A percentile compares a stretch with the other conserved stretches of the same genome.
phyloP scores from a whole-genome alignment of 35 echinoderm and acorn worm genomes.

The Acanthaster planci region DNA sequence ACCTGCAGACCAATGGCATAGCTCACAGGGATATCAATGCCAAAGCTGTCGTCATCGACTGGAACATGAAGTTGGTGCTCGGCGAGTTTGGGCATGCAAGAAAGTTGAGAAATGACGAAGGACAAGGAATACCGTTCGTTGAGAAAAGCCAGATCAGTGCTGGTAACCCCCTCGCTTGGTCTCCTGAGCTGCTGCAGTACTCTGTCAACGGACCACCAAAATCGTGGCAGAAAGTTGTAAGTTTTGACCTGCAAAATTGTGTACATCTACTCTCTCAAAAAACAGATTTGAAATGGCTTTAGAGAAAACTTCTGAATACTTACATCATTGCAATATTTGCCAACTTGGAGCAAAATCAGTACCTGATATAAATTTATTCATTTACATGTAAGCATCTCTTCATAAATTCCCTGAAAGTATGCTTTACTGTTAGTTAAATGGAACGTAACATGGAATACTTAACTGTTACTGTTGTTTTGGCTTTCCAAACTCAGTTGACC shows the following conservation, averaged over 20 bases:
- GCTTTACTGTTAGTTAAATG: too few species aligned
- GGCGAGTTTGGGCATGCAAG: slow-evolving; percentile 51
- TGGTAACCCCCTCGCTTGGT: slow-evolving; percentile 42
- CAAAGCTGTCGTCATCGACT: slow-evolving; percentile 18
- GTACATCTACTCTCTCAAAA: not conserved
- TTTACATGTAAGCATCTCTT: too few species aligned
- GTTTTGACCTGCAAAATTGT: not conserved
- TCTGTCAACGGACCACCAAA: slow-evolving; percentile 49
- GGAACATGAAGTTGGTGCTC: slow-evolving; percentile 27
- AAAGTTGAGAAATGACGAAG: slow-evolving; percentile 18
- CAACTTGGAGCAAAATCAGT: too few species aligned
- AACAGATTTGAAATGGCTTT: too few species aligned
- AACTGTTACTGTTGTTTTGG: too few species aligned
- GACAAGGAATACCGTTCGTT: slow-evolving; percentile 46
- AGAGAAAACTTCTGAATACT: too few species aligned
- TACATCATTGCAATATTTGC: too few species aligned
- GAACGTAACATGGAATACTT: too few species aligned
- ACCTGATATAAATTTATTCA: too few species aligned
- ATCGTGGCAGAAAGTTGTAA: slow-evolving; percentile 45
- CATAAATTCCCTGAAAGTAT: too few species aligned
- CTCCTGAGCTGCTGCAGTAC: slow-evolving; percentile 47
- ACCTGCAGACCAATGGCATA: slow-evolving; percentile 35
- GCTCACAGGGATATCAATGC: slow-evolving; percentile 50
- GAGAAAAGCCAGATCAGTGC: slow-evolving; percentile 47
- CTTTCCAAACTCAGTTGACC: not conserved